Evolutionary conservation across 1,140 invertebrate species (phyloP).

Genomic region (Hydropsyche tenuis): DNA sequence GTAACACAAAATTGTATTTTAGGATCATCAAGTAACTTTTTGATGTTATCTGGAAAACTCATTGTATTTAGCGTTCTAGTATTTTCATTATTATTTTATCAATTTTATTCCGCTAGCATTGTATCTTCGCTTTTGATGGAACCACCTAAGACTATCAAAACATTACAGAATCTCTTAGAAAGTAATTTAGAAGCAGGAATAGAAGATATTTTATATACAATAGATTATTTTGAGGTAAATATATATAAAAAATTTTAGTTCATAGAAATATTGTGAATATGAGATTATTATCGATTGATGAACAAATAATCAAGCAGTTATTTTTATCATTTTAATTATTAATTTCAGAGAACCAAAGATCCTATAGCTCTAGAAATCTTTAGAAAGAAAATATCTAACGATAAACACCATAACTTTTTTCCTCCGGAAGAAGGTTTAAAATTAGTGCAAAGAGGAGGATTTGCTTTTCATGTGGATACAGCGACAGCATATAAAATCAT

Average conservation of each 20-base stretch:
- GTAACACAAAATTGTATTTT: conserved; percentile 5
- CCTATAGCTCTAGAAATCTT: conserved; percentile 63
- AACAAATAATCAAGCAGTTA: no score
- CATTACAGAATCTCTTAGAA: conserved; percentile 65
- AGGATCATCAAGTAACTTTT: conserved; percentile 61
- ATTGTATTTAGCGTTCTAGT: conserved; percentile 68
- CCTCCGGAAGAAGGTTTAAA: conserved; percentile 54
- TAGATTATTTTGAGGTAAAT: conserved; percentile 67
- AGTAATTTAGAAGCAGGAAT: conserved; percentile 68
- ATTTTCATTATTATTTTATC: conserved; percentile 69
- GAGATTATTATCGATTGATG: no score
- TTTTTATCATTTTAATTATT: no score
- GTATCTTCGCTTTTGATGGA: conserved; percentile 74
- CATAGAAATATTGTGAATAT: no score
- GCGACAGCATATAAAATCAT: conserved; percentile 69
- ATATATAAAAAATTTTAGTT: background rate
- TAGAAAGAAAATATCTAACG: conserved; percentile 58
- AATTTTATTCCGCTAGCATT: conserved; percentile 77
- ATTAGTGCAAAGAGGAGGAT: conserved; percentile 60
- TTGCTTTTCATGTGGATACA: conserved; percentile 69
- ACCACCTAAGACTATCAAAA: conserved; percentile 68
- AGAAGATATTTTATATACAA: conserved; percentile 69
- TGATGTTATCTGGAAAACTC: conserved; percentile 64
- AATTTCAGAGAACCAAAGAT: conserved; percentile 65
- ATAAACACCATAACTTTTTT: conserved; percentile 52